Base-by-base conservation (phyloP, 2,113 vertebrate species). In the Misgurnus mizolepis region DNA sequence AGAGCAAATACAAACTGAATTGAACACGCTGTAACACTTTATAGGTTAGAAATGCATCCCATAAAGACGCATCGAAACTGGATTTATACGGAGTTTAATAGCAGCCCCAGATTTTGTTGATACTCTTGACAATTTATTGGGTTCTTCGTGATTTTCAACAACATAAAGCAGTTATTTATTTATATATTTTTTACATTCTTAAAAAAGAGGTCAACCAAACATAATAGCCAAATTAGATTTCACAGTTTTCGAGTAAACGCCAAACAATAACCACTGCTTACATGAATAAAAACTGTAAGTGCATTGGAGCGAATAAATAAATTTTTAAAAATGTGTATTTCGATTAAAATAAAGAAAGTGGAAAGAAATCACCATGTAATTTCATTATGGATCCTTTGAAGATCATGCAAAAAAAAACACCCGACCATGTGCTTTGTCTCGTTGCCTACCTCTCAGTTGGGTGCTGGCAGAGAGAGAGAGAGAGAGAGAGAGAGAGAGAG, bases 381-480 rank as follows among this genome's bases (percentile, higher is more conserved):
- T 67, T 55, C 18, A 60, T 81, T 81, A 50, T 2, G 39, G 67
- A 40, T 9, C 72, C n/a, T 14, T 58, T 18, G 3, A 49, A 27
- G 53, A 6, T 17, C 58, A 15, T 15, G 40, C 17, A 56, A 34
- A 22, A 22, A 22, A 22, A 56, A 14, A 45, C n/a, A 34, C 45
- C 27, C n/a, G 56, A 65, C 39, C 76, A 65, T 66, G 70, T 60
- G 58, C 83, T 79, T 86, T 86, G 84, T 77, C 72, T 55, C 34
- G 73, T 61, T 60, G 5, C 62, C 74, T 22, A 39, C 45, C 78
- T 67, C 76, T 76, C 8, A 47, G 83, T 86, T 76, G 56, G 76
- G 77, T 69, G 62, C 78, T 85, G 88, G 86, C 84, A 86, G 82
- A 81, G 72, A 76, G 7, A 34, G 27, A 34, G 27, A 34, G 27